Evolutionary conservation across 2,113 vertebrate genomes (phyloP).

Genomic region (Serranochromis macrocephalus): DNA sequence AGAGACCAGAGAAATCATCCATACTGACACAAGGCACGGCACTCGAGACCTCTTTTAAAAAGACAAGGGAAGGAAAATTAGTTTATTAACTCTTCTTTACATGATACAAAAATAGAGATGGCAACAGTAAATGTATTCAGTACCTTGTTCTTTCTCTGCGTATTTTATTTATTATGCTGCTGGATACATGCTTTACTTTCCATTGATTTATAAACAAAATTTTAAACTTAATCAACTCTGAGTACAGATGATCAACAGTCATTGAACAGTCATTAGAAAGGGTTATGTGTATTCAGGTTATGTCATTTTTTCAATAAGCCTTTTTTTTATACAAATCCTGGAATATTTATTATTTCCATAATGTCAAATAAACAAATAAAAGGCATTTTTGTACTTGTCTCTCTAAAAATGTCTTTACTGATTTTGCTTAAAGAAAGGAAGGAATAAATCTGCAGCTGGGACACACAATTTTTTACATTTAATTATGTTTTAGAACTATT

Average conservation of each 20-base stretch:
- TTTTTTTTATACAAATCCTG: background rate
- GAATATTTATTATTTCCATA: background rate
- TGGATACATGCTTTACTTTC: background rate
- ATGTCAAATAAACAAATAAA: background rate
- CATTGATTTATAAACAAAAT: background rate
- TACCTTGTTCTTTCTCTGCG: background rate
- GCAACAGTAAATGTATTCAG: background rate
- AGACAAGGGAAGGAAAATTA: background rate
- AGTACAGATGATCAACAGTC: background rate
- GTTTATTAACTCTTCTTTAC: background rate
- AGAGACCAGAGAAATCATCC: constrained; percentile 64
- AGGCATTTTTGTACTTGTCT: background rate
- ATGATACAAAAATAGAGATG: background rate
- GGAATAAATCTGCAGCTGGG: background rate
- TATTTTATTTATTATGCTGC: background rate
- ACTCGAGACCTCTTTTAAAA: constrained; percentile 49
- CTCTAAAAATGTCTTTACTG: background rate
- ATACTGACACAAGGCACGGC: constrained; percentile 61
- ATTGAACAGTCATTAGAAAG: background rate
- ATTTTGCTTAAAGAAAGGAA: background rate
- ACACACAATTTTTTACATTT: background rate
- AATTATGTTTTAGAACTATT: background rate
- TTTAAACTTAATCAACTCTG: background rate
- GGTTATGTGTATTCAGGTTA: background rate
- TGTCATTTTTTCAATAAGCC: background rate